Evolutionary conservation across 2,797 vertebrate species (phyloP).

Genomic region (Rhincodon typus): DNA sequence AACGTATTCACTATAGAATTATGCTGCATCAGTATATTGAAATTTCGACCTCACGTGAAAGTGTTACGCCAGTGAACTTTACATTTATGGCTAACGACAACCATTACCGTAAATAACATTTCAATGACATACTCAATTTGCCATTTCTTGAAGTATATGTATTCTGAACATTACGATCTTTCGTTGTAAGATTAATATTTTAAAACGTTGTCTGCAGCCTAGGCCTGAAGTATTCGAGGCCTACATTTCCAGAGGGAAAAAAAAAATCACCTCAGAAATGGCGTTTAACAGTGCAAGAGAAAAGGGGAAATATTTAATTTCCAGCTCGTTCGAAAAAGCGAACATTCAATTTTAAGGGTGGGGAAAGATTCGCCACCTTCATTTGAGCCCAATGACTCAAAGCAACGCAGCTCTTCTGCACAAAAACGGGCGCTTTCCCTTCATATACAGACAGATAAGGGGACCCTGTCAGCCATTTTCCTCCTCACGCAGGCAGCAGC

Average conservation of each 20-base stretch:
- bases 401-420: background rate
- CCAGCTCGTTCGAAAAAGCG: background rate
- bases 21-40: background rate
- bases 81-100: background rate
- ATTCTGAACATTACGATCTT: background rate
- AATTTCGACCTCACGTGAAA: background rate
- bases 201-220: background rate
- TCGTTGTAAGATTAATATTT: background rate
- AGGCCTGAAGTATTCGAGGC: constrained; percentile 52
- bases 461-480: constrained; percentile 64
- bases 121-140: background rate
- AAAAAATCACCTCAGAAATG: constrained; percentile 74
- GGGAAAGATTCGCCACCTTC: background rate
- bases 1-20: background rate
- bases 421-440: constrained; percentile 45
- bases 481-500: constrained; percentile 47
- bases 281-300: constrained; percentile 60
- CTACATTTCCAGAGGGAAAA: constrained; percentile 41
- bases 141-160: too few relatives aligned
- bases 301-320: background rate
- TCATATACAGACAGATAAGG: constrained; percentile 47
- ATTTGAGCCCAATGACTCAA: constrained; percentile 21
- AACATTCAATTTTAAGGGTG: background rate
- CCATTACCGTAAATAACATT: background rate
- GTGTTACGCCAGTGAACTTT: constrained; percentile 16